A percentile compares a stretch with the other conserved stretches of the same genome.
Conservation (phyloP, 2,797 vertebrate species). For the Gouania willdenowi region DNA sequence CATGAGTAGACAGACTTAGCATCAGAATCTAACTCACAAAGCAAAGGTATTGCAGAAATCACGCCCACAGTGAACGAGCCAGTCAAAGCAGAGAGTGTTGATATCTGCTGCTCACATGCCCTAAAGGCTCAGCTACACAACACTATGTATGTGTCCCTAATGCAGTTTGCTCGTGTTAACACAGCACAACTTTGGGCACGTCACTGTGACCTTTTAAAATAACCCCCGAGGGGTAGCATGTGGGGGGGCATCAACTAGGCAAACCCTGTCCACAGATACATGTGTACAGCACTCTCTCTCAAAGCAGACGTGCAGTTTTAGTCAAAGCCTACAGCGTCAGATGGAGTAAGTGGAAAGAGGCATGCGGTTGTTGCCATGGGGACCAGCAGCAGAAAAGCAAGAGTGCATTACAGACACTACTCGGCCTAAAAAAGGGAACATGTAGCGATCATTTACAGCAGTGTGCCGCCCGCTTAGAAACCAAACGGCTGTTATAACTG, state of each 20-base stretch:
- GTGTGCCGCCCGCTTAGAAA: not conserved
- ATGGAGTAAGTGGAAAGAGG: constrained; percentile 30
- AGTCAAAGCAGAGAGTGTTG: constrained; percentile 14
- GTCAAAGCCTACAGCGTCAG: constrained; percentile 34
- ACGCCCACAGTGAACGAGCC: no score
- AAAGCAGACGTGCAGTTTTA: constrained; percentile 9
- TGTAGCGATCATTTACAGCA: constrained; percentile 19
- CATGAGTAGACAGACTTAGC: no score
- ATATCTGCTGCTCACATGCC: constrained; percentile 17
- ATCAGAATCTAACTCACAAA: no score
- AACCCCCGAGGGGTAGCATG: constrained; percentile 8
- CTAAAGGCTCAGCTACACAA: constrained; percentile 1
- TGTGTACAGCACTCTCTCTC: not conserved
- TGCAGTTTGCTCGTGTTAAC: constrained; percentile 18
- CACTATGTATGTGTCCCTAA: constrained; percentile 1
- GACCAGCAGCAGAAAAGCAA: constrained; percentile 55
- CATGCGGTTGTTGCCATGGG: constrained; percentile 68
- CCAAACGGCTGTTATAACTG: constrained; percentile 1
- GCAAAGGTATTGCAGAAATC: no score
- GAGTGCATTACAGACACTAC: constrained; percentile 53
- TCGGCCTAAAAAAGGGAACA: constrained; percentile 46
- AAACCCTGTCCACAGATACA: constrained; percentile 2
- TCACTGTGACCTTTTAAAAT: constrained; percentile 12
- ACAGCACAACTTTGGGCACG: not conserved
- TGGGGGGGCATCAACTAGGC: not conserved